Conservation (phyloP, 2,797 vertebrate genomes). For the Labeo calbasu region DNA sequence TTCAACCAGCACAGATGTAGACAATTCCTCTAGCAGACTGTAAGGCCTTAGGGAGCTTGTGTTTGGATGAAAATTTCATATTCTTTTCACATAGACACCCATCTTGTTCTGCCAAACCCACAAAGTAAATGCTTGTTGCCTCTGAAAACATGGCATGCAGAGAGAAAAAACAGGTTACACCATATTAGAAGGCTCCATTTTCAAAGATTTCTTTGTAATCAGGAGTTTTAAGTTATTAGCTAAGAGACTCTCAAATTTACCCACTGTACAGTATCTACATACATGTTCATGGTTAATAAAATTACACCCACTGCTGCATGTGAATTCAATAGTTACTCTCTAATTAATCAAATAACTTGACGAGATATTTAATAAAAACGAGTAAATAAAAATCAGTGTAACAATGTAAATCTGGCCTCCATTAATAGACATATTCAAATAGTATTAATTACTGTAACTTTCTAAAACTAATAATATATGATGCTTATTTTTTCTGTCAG, state of each 20-base stretch:
- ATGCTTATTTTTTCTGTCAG: slow-evolving; percentile 71
- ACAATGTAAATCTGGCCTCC: slow-evolving; percentile 64
- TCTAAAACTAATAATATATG: slow-evolving; percentile 72
- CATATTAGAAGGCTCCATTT: slow-evolving; percentile 4
- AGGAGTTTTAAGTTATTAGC: slow-evolving; percentile 1
- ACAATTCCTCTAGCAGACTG: slow-evolving; percentile 33
- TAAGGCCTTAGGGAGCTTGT: slow-evolving; percentile 32
- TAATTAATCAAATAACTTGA: slow-evolving; percentile 13
- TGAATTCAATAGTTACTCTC: not conserved
- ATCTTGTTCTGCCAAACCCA: slow-evolving; percentile 39
- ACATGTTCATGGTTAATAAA: not conserved
- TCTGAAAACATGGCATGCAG: slow-evolving; percentile 24
- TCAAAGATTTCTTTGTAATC: slow-evolving; percentile 22
- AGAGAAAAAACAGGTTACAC: slow-evolving; percentile 29
- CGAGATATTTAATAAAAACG: not conserved
- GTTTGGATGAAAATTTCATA: slow-evolving; percentile 50
- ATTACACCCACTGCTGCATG: too few relatives aligned
- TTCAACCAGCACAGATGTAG: slow-evolving; percentile 29
- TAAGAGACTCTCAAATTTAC: not conserved
- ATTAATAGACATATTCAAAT: slow-evolving; percentile 73
- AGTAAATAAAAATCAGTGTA: slow-evolving; percentile 62
- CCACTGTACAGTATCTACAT: not conserved
- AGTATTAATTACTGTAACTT: slow-evolving; percentile 74
- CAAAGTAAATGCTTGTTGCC: slow-evolving; percentile 39
- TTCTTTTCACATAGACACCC: slow-evolving; percentile 48